phyloP scores from a whole-genome alignment of 2,797 vertebrate genomes.

The Molossus molossus region DNA sequence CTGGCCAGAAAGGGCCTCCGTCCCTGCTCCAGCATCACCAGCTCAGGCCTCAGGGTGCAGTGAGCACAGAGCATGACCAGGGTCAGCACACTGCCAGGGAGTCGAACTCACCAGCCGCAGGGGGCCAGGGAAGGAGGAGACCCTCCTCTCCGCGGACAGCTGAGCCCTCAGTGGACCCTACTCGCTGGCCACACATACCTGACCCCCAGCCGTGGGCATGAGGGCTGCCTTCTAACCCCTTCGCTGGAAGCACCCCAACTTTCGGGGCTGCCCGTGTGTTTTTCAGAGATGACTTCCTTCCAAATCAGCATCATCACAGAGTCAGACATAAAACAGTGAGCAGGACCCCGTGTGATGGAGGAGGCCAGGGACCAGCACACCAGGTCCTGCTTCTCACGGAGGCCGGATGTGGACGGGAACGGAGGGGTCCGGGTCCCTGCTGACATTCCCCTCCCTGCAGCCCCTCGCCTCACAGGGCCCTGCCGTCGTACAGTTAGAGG shows the following conservation, averaged over 20 bases:
- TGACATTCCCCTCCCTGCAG: background rate
- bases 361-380: background rate
- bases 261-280: background rate
- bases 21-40: background rate
- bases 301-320: background rate
- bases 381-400: background rate
- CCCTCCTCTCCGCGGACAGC: background rate
- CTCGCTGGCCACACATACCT: background rate
- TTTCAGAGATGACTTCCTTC: conserved; percentile 1
- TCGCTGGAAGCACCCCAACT: background rate
- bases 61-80: background rate
- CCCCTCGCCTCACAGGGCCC: background rate
- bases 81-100: background rate
- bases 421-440: background rate
- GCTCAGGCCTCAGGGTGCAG: background rate
- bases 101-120: background rate
- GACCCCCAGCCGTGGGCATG: background rate
- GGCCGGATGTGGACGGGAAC: background rate
- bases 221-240: background rate
- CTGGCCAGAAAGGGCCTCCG: background rate
- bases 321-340: background rate
- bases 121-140: background rate
- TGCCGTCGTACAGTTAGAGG: background rate
- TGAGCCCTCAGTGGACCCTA: background rate
- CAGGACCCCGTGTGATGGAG: background rate